Percentiles rank a stretch among this genome's conserved stretches.
phyloP scores from a whole-genome alignment of 2,888 invertebrate species.

The Eristalinus sepulchralis region DNA sequence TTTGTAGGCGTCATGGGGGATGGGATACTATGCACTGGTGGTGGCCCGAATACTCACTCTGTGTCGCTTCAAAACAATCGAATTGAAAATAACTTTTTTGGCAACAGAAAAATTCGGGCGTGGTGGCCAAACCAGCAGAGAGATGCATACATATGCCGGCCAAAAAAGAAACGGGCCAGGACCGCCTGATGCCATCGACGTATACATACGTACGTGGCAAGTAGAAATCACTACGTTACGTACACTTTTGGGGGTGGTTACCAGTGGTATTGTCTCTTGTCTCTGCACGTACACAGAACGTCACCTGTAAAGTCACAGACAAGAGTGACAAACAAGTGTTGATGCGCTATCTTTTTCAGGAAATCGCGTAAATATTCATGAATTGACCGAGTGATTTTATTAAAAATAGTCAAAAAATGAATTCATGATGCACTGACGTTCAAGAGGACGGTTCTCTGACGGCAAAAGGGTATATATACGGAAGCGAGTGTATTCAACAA shows the following conservation, averaged over 20 bases:
- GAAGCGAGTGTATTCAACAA: conserved; percentile 6
- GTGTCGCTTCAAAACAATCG: conserved; percentile 7
- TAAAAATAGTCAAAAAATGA: conserved; percentile 45
- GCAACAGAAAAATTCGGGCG: conserved; percentile 48
- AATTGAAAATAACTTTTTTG: conserved; percentile 55
- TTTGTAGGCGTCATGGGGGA: conserved; percentile 3
- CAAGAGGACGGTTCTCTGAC: conserved; percentile 24
- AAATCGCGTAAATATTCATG: conserved; percentile 75
- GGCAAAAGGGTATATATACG: conserved; percentile 2
- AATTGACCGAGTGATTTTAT: conserved; percentile 77
- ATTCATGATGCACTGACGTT: conserved; percentile 50
- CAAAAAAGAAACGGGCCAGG: conserved; percentile 11
- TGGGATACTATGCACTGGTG: conserved; percentile 30
- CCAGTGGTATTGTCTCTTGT: background rate
- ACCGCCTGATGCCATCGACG: conserved; percentile 22
- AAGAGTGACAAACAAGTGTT: conserved; percentile 4
- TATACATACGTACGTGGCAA: background rate
- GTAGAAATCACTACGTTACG: conserved; percentile 52
- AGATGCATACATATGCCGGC: background rate
- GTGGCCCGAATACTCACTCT: conserved; percentile 30
- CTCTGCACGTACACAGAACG: conserved; percentile 15
- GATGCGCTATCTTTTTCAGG: conserved; percentile 6
- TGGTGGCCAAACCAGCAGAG: conserved; percentile 45
- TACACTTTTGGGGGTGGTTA: conserved; percentile 51
- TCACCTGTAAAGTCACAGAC: conserved; percentile 21